Evolutionary conservation across 2,797 vertebrate genomes (phyloP), one percentile per base, ranked within the genome.

Genomic region (Serranus cabrilla): DNA sequence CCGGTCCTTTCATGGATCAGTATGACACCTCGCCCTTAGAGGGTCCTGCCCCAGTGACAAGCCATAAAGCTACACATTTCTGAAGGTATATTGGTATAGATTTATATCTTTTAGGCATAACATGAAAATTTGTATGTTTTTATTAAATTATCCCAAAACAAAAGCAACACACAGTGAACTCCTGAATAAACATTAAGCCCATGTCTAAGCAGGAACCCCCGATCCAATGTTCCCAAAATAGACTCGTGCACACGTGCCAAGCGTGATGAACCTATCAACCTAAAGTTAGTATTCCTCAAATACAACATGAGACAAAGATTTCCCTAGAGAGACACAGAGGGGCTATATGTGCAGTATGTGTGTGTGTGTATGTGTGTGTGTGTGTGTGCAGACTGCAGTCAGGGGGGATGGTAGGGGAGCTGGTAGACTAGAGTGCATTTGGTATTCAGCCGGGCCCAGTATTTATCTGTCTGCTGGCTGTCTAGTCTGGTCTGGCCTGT

Each of bases 391-490:
- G 83, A 80, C 85, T 89, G 89, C 85, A 85, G 84, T 66, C 71
- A 54, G 67, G 78, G 86, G 85, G 85, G 83, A 65, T 77, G 80
- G 86, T 72, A 59, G 66, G 78, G 79, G 83, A 66, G 84, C 82
- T 89, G 76, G 80, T 90, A 91, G 87, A 93, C 87, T 78, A 74
- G 79, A 90, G 89, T 90, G 83, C 91, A 93, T 93, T 93, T 91
- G 91, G 92, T 93, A 93, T 94, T 93, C 93, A 92, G 91, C 87
- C 64, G 81, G 88, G 92, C 89, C 93, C 90, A 88, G 92, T 93
- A 94, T 95, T 95, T 95, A 95, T 95, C 93, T 94, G 94, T 94
- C 95, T 95, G 93, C 92, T 92, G 90, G 89, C 92, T 93, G 92
- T 93, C 88, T 92, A 76, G 89, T 92, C 91, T 93, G 88, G 88